Conservation (phyloP, 2,113 vertebrate species). For the Siniperca chuatsi region DNA sequence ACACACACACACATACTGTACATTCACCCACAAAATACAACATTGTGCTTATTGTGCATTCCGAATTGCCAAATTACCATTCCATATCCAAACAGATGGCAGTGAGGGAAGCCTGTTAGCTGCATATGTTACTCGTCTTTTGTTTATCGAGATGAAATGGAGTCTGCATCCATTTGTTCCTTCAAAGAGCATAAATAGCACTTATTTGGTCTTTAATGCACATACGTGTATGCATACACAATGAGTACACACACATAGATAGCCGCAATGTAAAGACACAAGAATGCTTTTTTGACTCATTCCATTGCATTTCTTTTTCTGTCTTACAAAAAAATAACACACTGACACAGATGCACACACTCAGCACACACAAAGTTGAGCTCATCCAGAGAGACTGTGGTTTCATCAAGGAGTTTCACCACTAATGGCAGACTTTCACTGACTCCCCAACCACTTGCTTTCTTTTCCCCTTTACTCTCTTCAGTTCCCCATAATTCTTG, state of each 20-base stretch:
- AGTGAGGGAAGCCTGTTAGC: constrained; percentile 46
- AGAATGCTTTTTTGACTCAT: not conserved
- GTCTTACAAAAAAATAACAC: not conserved
- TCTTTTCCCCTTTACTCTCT: not conserved
- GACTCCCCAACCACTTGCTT: not conserved
- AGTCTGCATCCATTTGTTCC: constrained; percentile 42
- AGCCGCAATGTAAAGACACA: not conserved
- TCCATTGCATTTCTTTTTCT: constrained; percentile 1
- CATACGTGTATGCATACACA: not conserved
- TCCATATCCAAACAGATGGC: constrained; percentile 53
- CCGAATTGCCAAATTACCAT: constrained; percentile 30
- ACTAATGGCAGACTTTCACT: constrained; percentile 7
- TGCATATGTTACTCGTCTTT: constrained; percentile 56
- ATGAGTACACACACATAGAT: not conserved
- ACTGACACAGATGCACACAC: not conserved
- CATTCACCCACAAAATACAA: not conserved
- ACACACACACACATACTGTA: not conserved
- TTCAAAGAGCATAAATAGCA: constrained; percentile 38
- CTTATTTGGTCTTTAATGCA: constrained; percentile 12
- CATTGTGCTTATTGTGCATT: constrained; percentile 12
- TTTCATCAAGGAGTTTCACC: constrained; percentile 2
- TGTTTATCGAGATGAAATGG: constrained; percentile 45
- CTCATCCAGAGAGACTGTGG: constrained; percentile 4
- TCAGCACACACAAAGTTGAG: not conserved
- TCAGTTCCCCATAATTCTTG: not conserved